These are phyloP conservation scores for Takifugu rubripes DNA, from an alignment of 2,797 vertebrate genomes.

Conservation along the genomic window DNA sequence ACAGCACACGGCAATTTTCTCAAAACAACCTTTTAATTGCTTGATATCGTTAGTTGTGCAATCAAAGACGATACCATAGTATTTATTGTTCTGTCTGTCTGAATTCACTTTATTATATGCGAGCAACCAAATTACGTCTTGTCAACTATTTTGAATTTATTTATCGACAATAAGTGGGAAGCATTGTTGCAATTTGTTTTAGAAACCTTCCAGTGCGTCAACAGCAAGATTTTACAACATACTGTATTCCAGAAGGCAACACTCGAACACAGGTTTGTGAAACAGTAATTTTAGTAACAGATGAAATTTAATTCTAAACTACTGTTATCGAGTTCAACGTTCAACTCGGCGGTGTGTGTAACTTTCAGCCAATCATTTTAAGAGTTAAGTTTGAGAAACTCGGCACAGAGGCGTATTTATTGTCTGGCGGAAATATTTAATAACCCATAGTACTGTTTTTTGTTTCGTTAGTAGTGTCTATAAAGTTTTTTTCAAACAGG, in stretches of 20 bases:
- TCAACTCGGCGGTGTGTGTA: no score
- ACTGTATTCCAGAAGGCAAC: neutral
- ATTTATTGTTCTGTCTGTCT: neutral
- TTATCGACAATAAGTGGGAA: neutral
- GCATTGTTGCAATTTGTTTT: neutral
- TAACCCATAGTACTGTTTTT: neutral
- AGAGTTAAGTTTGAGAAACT: no score
- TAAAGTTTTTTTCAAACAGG: constrained; percentile 56
- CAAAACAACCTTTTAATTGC: no score
- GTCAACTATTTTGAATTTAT: neutral
- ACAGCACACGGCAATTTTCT: neutral
- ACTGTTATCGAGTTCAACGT: no score
- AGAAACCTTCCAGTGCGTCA: neutral
- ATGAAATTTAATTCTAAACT: neutral
- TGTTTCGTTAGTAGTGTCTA: constrained; percentile 1
- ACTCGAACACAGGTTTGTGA: neutral
- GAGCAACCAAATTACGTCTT: no score
- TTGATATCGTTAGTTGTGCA: no score
- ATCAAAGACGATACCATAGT: no score
- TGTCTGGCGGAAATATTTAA: neutral
- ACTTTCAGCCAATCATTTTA: no score
- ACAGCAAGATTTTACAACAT: constrained; percentile 9
- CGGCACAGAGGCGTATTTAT: neutral
- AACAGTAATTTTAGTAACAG: neutral
- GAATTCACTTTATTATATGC: neutral